Base-by-base conservation (phyloP, 1,140 invertebrate genomes). In the Lepidurus arcticus region DNA sequence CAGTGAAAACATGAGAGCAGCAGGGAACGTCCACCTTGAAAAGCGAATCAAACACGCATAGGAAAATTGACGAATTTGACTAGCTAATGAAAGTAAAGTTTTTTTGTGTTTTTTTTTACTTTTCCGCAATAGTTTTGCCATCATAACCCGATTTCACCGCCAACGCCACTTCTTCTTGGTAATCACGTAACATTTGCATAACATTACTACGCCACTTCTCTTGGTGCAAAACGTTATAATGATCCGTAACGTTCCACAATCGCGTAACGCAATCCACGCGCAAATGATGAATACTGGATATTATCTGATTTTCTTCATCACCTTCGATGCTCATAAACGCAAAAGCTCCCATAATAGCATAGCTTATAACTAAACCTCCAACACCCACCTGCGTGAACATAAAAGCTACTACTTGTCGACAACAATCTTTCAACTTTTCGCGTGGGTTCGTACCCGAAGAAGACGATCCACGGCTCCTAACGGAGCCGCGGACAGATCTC, bases 311-410 rank as follows among this genome's bases (percentile, higher is more conserved):
- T 73, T 92, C 89, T 42, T 89, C 88, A 79, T 90, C 87, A 1
- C 89, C 89, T 85, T 98, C 97, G 53, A 98, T 91, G 74, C 89
- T 88, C 83, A 91, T 92, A 84, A 99, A 99, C 45, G 94, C 91
- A 42, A 97, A 91, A 0, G 97, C 97, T 0, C 97, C 97, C 10
- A 98, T 89, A 74, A 98, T 92, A 1, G 97, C 94, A 84, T 99
- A 99, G 73, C 94, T 91, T 0, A 98, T 94, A 16, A 99, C 95
- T 6, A 98, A 86, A 1, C 93, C 94, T 73, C 96, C 96, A 7
- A 99, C 93, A 74, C 97, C 97, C 74, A 99, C 94, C 82, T 89
- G 88, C 2, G 93, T 95, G 85, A 93, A 95, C 94, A 95, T 95
- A 81, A 95, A 95, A 0, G 93, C 92, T 44, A 94, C 89, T 79